phyloP scores from a whole-genome alignment of 2,113 vertebrate genomes.

The Chaetodon auriga region DNA sequence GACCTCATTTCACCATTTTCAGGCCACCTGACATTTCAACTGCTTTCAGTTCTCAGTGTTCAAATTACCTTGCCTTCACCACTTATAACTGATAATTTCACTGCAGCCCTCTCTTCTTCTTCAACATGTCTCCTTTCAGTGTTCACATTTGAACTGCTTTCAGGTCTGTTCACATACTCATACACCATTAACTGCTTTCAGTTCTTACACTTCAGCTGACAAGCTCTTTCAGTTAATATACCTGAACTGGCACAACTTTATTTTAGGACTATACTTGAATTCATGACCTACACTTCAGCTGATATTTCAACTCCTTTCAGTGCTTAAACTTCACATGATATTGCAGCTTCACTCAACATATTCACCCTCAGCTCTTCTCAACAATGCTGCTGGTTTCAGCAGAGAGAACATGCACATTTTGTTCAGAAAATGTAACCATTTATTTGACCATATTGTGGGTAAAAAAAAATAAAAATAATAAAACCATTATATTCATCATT shows the following conservation, averaged over 20 bases:
- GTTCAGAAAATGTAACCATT: neutral
- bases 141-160: neutral
- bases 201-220: neutral
- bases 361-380: neutral
- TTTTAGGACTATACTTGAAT: neutral
- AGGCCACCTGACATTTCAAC: neutral
- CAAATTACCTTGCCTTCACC: neutral
- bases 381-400: too few species aligned
- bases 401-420: neutral
- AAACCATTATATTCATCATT: conserved; percentile 20
- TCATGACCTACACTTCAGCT: neutral
- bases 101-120: neutral
- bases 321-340: neutral
- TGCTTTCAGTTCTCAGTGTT: neutral
- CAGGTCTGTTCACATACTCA: neutral
- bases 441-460: neutral
- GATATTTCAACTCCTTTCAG: neutral
- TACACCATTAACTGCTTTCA: neutral
- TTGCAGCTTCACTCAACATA: neutral
- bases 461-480: neutral
- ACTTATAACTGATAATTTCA: neutral
- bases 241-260: neutral
- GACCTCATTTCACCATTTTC: neutral
- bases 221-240: neutral
- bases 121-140: neutral